phyloP scores from a whole-genome alignment of 2,888 invertebrate genomes.

The Diaprepes abbreviatus region DNA sequence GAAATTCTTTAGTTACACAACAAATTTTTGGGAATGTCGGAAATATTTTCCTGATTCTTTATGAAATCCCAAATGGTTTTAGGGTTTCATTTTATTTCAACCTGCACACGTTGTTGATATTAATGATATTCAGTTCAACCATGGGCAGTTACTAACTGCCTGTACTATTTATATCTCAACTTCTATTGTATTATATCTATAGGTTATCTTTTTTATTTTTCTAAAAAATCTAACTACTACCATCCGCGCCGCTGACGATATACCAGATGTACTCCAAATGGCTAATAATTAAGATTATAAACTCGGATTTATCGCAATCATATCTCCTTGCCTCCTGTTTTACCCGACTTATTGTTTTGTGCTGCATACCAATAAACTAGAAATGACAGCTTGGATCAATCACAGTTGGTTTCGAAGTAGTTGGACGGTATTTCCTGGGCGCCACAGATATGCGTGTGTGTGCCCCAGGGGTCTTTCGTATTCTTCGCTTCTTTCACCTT shows the following conservation, averaged over 20 bases:
- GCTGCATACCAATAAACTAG: slow-evolving; percentile 46
- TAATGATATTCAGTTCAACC: no score
- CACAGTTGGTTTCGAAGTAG: slow-evolving; percentile 41
- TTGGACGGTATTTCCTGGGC: slow-evolving; percentile 53
- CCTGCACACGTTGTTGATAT: no score
- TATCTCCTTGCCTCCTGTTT: slow-evolving; percentile 41
- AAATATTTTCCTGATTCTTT: no score
- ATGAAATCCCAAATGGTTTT: no score
- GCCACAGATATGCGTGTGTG: slow-evolving; percentile 56
- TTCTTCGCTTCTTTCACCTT: slow-evolving; percentile 14
- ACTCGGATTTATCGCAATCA: slow-evolving; percentile 31
- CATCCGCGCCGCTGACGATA: not conserved
- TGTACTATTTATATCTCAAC: no score
- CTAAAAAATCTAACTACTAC: no score
- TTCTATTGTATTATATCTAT: no score
- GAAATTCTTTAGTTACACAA: no score
- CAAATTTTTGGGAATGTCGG: no score
- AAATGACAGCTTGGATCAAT: slow-evolving; percentile 50
- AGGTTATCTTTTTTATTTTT: no score
- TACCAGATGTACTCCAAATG: not conserved
- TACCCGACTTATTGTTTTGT: slow-evolving; percentile 46
- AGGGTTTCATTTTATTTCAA: no score
- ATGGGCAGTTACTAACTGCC: no score
- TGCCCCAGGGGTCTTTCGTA: slow-evolving; percentile 43
- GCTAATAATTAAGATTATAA: not conserved